Evolutionary conservation across 2,888 invertebrate genomes (phyloP), one percentile per base, ranked within the genome.

Genomic region (Asteroscopus sphinx): DNA sequence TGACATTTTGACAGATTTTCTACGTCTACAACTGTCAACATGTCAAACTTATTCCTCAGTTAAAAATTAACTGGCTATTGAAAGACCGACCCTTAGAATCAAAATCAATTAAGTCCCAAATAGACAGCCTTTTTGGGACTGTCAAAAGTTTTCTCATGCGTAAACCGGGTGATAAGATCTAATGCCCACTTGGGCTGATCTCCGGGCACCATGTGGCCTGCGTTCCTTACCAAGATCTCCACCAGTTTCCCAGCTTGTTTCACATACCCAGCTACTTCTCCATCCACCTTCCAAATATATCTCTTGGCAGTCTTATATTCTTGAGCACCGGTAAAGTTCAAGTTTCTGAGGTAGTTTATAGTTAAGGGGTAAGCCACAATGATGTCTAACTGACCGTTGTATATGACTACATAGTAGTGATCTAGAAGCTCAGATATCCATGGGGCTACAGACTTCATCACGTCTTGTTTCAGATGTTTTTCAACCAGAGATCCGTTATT

Each of bases 301-400:
- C 97, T 94, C 39, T 93, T 90, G 0, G 97, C 96, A 1, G 89
- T 92, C 77, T 95, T 96, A 85, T 97, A 98, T 1, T 95, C 93
- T 2, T 94, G 94, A 0, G 96, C 91, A 0, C 95, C 96, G 16
- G 92, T 95, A 91, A 98, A 98, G 39, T 96, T 94, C 1, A 98
- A 91, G 47, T 96, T 95, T 67, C 95, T 94, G 26, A 99, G 89
- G 85, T 97, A 98, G 82, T 97, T 97, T 15, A 97, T 95, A 0
- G 98, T 98, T 45, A 98, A 83, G 0, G 98, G 98, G 88, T 98
- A 98, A 0, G 98, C 98, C 0, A 98, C 97, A 66, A 98, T 98
- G 11, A 99, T 97, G 85, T 99, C 99, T 67, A 99, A 85, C 82
- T 99, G 98, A 0, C 99, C 99, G 82, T 96, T 98, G 86, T 98